phyloP scores from a whole-genome alignment of 2,888 invertebrate species.

The Eilema griseolum region DNA sequence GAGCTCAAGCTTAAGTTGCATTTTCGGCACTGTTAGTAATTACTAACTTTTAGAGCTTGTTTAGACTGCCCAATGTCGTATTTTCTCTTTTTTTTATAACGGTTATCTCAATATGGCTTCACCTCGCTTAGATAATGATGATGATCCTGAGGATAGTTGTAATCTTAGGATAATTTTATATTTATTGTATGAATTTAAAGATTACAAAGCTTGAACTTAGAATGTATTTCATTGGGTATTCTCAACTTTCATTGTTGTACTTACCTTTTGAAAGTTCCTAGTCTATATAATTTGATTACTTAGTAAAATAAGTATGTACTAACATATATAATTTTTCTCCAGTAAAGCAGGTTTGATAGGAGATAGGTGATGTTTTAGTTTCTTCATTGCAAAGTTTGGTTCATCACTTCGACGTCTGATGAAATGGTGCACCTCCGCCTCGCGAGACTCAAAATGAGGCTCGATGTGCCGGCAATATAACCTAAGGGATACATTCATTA shows the following conservation, averaged over 20 bases:
- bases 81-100: too few species aligned
- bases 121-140: too few species aligned
- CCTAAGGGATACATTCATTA: slow-evolving; percentile 54
- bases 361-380: slow-evolving; percentile 69
- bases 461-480: slow-evolving; percentile 80
- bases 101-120: too few species aligned
- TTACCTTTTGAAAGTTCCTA: not conserved
- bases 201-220: too few species aligned
- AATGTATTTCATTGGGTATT: too few species aligned
- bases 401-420: slow-evolving; percentile 74
- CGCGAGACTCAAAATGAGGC: slow-evolving; percentile 69
- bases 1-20: too few species aligned
- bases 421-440: slow-evolving; percentile 75
- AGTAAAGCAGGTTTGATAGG: slow-evolving; percentile 70
- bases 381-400: slow-evolving; percentile 70
- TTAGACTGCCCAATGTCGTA: too few species aligned
- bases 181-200: too few species aligned
- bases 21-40: too few species aligned
- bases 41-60: too few species aligned
- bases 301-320: slow-evolving; percentile 48
- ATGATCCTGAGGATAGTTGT: too few species aligned
- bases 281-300: slow-evolving; percentile 9
- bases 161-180: too few species aligned
- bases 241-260: not conserved
- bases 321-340: slow-evolving; percentile 79